These are phyloP conservation scores for Melieria omissa DNA, from an alignment of 2,888 invertebrate species.

Conservation along the genomic window DNA sequence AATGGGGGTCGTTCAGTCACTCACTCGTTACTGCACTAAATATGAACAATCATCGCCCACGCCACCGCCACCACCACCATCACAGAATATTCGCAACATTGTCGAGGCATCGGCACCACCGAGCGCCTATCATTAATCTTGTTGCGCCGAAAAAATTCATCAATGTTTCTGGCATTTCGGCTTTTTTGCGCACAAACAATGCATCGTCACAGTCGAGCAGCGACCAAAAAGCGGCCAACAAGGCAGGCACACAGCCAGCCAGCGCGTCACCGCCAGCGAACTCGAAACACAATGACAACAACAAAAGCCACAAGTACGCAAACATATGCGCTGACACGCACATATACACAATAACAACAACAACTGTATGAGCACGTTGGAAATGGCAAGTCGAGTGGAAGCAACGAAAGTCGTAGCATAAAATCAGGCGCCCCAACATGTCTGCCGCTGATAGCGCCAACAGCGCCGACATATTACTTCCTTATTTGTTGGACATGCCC, in stretches of 20 bases:
- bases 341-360: constrained; percentile 12
- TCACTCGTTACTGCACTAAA: constrained; percentile 10
- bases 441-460: constrained; percentile 54
- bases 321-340: background rate
- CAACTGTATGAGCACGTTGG: too few species aligned
- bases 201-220: constrained; percentile 28
- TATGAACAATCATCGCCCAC: constrained; percentile 28
- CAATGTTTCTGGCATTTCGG: constrained; percentile 56
- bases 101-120: background rate
- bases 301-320: constrained; percentile 17
- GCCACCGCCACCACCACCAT: background rate
- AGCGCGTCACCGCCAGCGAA: background rate
- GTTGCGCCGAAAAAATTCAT: constrained; percentile 49
- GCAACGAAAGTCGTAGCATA: constrained; percentile 12
- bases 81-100: background rate
- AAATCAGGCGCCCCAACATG: constrained; percentile 26
- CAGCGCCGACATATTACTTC: constrained; percentile 58
- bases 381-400: constrained; percentile 19
- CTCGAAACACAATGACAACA: constrained; percentile 15
- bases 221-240: constrained; percentile 25
- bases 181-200: constrained; percentile 30
- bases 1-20: background rate
- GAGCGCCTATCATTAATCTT: constrained; percentile 56
- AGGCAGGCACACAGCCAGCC: constrained; percentile 40
- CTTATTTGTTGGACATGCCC: constrained; percentile 55